Evolutionary conservation across 1,140 invertebrate genomes (phyloP).

Genomic region (Acromyrmex echinatior): DNA sequence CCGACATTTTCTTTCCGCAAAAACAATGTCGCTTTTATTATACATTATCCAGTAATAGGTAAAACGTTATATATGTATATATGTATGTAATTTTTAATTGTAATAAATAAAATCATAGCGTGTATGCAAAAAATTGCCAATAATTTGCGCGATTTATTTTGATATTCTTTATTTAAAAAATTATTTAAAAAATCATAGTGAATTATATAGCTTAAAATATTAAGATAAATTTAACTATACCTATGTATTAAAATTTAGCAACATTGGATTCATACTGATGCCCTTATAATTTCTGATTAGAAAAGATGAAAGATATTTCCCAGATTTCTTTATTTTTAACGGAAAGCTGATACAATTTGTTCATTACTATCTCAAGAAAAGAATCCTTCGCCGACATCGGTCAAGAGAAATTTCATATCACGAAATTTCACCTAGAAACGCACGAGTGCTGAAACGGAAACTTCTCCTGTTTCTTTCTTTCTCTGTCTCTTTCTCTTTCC

Average conservation of each 20-base stretch:
- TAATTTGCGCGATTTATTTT: neutral
- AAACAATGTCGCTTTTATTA: conserved; percentile 9
- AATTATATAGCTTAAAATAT: neutral
- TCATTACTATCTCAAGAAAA: neutral
- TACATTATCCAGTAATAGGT: neutral
- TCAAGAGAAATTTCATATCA: conserved; percentile 6
- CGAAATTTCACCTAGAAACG: conserved; percentile 47
- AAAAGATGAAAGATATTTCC: conserved; percentile 11
- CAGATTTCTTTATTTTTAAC: conserved; percentile 9
- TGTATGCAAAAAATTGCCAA: neutral
- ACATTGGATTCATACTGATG: neutral
- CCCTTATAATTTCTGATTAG: neutral
- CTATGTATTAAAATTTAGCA: neutral
- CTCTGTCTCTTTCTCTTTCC: conserved; percentile 9
- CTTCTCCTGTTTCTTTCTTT: neutral
- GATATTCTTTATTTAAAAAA: neutral
- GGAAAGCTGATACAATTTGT: conserved; percentile 30
- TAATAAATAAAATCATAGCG: neutral
- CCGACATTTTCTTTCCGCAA: neutral
- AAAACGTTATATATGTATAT: neutral
- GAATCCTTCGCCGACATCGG: conserved; percentile 24
- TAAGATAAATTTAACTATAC: conserved; percentile 1
- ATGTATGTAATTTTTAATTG: neutral
- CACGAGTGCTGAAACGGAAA: conserved; percentile 47
- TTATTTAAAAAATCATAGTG: neutral